Evolutionary conservation across 2,113 vertebrate genomes (phyloP).

Genomic region (Cariama cristata): DNA sequence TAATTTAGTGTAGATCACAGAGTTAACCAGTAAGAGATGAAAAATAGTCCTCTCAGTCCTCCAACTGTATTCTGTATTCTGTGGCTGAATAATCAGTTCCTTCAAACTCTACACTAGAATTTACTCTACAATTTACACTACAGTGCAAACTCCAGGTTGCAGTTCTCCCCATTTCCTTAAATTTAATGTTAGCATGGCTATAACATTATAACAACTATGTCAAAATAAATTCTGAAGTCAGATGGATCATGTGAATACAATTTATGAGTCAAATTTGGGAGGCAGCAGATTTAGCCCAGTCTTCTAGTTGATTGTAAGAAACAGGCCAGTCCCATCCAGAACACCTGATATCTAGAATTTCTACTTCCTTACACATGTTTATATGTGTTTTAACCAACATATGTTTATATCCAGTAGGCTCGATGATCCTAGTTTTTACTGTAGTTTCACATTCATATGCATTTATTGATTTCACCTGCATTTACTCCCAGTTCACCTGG

Average conservation of each 20-base stretch:
- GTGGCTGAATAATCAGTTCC: not conserved
- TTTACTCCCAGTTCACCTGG: not conserved
- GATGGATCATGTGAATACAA: not conserved
- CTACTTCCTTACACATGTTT: not conserved
- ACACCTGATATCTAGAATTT: not conserved
- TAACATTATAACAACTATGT: not conserved
- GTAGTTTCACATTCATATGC: not conserved
- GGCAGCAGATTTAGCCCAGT: rapidly evolving
- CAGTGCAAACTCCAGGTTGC: not conserved
- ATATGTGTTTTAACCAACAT: not conserved
- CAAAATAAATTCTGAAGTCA: not conserved
- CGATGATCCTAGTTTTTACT: rapidly evolving
- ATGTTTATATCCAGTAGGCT: not conserved
- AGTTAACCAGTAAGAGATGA: slow-evolving; percentile 2
- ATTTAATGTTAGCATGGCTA: not conserved
- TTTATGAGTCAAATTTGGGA: not conserved
- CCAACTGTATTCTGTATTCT: not conserved
- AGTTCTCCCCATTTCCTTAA: not conserved
- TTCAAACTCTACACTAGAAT: not conserved
- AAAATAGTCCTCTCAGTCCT: not conserved
- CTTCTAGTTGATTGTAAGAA: not conserved
- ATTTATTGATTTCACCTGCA: not conserved
- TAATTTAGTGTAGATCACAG: not conserved
- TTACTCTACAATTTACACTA: not conserved
- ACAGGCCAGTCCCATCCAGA: not conserved